Base-by-base conservation (phyloP, 2,888 invertebrate species). In the Urechis unicinctus region DNA sequence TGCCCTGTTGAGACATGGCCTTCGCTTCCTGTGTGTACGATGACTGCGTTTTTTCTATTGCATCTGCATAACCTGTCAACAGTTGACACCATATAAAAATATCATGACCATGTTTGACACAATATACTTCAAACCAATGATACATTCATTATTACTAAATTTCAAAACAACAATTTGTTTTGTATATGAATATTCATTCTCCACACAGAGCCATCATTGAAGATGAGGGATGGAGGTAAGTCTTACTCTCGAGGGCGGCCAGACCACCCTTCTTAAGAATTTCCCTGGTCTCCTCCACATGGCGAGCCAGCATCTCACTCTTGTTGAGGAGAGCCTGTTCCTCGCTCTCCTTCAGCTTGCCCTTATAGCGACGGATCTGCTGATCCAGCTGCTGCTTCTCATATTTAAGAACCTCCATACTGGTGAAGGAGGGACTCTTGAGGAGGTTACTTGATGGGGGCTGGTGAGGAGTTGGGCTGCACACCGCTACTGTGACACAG, bases 331-430 rank as follows among this genome's bases (percentile, higher is more conserved):
- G 61, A 4, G 69, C 61, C 47, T 68, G 62, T 46, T 66, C 59
- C 61, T 74, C 72, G 6, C 67, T 60, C 21, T 62, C 56, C 44
- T 64, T 71, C 47, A 75, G 57, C 58, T 69, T 69, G 55, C 68
- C 71, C 53, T 68, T 66, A 59, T 71, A 63, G 57, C 67, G 65
- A 5, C 65, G 60, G 28, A 74, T 69, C 74, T 74, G 73, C 63
- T 72, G 68, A 59, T 76, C 76, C 42, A 76, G 62, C 45, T 67
- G 68, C 55, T 73, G 72, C 60, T 69, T 71, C 58, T 77, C 77
- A 65, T 64, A 74, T 56, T 69, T 70, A 28, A 77, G 58, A 6
- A 77, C 77, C 56, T 75, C 74, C 63, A 77, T 69, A 61, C 74
- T 74, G 0, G 63, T 66, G 31, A 28, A 21, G 21, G 28, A 42